Base-by-base conservation (phyloP, 2,797 vertebrate genomes). In the Balearica regulorum region DNA sequence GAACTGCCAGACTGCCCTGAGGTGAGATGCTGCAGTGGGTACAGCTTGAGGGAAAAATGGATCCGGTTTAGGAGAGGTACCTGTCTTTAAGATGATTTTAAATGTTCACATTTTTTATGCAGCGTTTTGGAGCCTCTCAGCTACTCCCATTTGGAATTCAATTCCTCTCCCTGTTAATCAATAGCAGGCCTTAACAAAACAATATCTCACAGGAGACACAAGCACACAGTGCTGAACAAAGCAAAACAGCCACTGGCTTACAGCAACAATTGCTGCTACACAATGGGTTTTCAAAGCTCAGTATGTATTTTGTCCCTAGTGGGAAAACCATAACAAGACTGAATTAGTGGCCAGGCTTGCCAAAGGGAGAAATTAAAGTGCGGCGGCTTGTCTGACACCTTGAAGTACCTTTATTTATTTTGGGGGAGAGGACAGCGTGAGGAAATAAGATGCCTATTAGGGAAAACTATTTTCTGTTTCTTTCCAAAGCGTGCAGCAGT, bases 161-260 rank as follows among this genome's bases (percentile, higher is more conserved):
- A 72, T 96, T 95, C 81, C 43, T 96, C 86, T 97, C 89, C 70
- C 87, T 95, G 83, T 95, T 97, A 97, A 96, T 97, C 96, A 96
- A 97, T 96, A 96, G 66, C 84, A 94, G 58, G 91, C 70, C 87
- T 97, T 97, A 96, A 96, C 93, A 94, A 97, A 97, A 96, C 94
- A 96, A 81, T 97, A 93, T 96, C 90, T 97, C 96, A 96, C 89
- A 83, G 89, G 92, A 97, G 92, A 95, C 90, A 94, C 92, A 83
- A 92, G 89, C 93, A 83, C 87, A 87, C 54, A 31, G 69, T 92
- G 90, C 96, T 96, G 96, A 97, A 96, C 95, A 97, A 96, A 97
- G 94, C 92, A 93, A 81, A 96, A 94, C 92, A 93, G 94, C 84
- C 79, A 94, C 89, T 86, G 87, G 89, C 93, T 97, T 92, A 93